A percentile compares a stretch with the other conserved stretches of the same genome.
phyloP scores from a whole-genome alignment of 2,113 vertebrate genomes.

The Protomyctophum bolini region DNA sequence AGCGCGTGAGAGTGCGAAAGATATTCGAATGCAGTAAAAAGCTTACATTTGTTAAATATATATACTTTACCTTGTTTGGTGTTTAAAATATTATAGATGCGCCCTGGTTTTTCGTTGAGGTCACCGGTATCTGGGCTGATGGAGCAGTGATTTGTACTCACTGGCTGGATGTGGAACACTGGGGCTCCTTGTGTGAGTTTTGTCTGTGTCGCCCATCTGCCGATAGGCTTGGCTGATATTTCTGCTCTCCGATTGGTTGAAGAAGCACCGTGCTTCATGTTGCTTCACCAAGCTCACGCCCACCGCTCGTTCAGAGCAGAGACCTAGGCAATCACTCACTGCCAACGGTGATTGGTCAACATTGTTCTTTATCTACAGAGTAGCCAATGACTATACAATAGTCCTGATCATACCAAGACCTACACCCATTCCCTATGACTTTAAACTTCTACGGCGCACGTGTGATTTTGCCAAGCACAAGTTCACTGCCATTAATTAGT shows the following conservation, averaged over 20 bases:
- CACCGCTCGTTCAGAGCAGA: slow-evolving; percentile 18
- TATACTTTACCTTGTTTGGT: slow-evolving; percentile 32
- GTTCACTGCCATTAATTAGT: too few relatives aligned
- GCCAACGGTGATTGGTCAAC: slow-evolving; percentile 40
- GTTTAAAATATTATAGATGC: background rate
- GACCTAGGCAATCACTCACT: background rate
- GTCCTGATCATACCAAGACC: too few relatives aligned
- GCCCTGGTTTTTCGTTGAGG: background rate
- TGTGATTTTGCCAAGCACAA: too few relatives aligned
- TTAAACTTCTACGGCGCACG: too few relatives aligned
- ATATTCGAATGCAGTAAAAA: background rate
- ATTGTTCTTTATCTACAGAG: slow-evolving; percentile 14
- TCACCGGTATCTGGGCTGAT: background rate
- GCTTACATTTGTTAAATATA: too few relatives aligned
- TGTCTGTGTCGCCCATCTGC: slow-evolving; percentile 53
- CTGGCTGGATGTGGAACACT: background rate
- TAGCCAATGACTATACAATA: slow-evolving; percentile 35
- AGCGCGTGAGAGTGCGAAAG: too few relatives aligned
- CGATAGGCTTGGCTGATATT: slow-evolving; percentile 58
- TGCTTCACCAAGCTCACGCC: slow-evolving; percentile 21
- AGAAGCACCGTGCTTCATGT: slow-evolving; percentile 30
- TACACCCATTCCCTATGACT: too few relatives aligned
- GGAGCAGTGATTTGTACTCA: background rate
- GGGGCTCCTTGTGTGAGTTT: slow-evolving; percentile 40
- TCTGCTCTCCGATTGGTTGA: slow-evolving; percentile 60